These are phyloP conservation scores for Empis livida DNA, from an alignment of 2,888 invertebrate species.

Conservation along the genomic window DNA sequence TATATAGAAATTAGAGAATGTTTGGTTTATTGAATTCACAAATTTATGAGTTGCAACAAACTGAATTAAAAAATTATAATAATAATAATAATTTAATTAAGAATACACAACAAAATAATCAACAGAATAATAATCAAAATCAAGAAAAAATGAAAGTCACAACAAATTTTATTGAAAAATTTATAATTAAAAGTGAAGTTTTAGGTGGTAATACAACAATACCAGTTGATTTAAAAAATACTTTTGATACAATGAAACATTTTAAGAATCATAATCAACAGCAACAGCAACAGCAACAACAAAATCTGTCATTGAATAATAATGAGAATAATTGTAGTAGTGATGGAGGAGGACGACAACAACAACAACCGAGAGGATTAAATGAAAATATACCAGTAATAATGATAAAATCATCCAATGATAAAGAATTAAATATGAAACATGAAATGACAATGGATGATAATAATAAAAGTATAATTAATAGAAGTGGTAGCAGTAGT, in stretches of 20 bases:
- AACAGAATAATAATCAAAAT: conserved; percentile 6
- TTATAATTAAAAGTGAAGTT: conserved; percentile 25
- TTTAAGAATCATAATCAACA: neutral
- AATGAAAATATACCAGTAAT: neutral
- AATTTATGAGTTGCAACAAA: conserved; percentile 28
- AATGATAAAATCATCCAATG: no score
- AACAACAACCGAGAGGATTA: neutral
- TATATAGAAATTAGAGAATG: conserved; percentile 15
- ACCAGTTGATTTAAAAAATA: neutral
- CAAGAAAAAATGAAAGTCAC: conserved; percentile 21
- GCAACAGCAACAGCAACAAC: no score
- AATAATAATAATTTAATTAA: conserved; percentile 8
- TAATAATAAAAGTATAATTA: no score
- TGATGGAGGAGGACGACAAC: neutral
- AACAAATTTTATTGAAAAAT: conserved; percentile 29
- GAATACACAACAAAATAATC: neutral
- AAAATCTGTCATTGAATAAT: neutral
- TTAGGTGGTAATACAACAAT: conserved; percentile 22
- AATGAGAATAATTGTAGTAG: neutral
- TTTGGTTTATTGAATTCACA: conserved; percentile 30
- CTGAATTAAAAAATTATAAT: conserved; percentile 18
- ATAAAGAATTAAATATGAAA: no score
- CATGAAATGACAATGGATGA: no score
- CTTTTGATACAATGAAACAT: neutral
- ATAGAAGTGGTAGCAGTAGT: no score